phyloP scores from a whole-genome alignment of 2,888 invertebrate species.

The Eupithecia abbreviata region DNA sequence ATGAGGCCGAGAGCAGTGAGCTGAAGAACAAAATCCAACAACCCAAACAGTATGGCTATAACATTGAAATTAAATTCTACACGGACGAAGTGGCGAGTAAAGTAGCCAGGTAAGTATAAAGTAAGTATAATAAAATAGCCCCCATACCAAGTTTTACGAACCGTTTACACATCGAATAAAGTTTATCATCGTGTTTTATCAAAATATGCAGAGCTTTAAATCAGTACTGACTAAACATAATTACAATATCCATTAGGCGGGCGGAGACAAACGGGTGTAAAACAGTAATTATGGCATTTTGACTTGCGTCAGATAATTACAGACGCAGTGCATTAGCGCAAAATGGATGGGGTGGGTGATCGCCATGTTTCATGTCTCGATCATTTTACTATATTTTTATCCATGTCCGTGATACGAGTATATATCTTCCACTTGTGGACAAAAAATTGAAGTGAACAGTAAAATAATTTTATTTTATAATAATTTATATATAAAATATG shows the following conservation, averaged over 20 bases:
- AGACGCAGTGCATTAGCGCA: conserved; percentile 74
- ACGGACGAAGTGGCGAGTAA: background rate
- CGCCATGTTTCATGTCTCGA: conserved; percentile 38
- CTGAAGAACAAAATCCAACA: background rate
- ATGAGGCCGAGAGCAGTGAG: background rate
- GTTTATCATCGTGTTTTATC: background rate
- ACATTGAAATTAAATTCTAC: background rate
- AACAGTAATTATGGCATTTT: conserved; percentile 78
- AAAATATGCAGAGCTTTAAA: conserved; percentile 9
- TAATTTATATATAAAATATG: too few relatives aligned
- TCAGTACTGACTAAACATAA: conserved; percentile 48
- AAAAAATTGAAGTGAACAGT: too few relatives aligned
- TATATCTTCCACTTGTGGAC: too few relatives aligned
- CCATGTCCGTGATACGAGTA: background rate
- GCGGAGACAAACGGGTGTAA: conserved; percentile 64
- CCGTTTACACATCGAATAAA: background rate
- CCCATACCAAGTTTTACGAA: background rate
- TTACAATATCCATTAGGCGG: conserved; percentile 65
- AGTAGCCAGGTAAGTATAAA: too few relatives aligned
- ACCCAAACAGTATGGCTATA: background rate
- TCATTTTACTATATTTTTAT: conserved; percentile 42
- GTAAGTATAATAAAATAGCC: background rate
- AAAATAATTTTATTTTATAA: too few relatives aligned
- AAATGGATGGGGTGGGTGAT: conserved; percentile 50
- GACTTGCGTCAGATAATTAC: conserved; percentile 76